Base-by-base conservation (phyloP, 2,888 invertebrate species). In the Trimorus sp. region DNA sequence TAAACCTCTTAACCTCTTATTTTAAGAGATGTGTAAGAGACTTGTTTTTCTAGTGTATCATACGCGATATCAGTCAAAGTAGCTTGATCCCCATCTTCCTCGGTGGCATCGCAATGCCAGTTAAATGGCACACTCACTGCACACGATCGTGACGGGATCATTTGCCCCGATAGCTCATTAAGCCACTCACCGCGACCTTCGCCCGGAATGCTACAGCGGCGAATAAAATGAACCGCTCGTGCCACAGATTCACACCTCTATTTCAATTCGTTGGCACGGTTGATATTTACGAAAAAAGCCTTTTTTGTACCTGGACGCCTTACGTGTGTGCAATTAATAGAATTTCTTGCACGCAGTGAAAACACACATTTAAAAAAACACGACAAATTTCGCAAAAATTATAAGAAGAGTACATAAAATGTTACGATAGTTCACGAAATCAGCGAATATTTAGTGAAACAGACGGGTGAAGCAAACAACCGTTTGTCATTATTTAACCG, bases 131-230 rank as follows among this genome's bases (percentile, higher is more conserved):
- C 65, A 36, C 66, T 76, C 59, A 68, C 69, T 38, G 71, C 51
- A 16, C 56, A 65, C 40, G 68, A 73, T 81, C 83, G 79, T 77
- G 83, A 79, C 79, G 62, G 81, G 69, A 82, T 82, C 79, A 83
- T 81, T 83, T 77, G 79, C 76, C 51, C 70, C 60, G 68, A 81
- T 83, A 78, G 79, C 81, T 85, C 83, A 83, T 85, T 83, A 83
- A 84, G 66, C 60, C 66, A 77, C 74, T 79, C 45, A 51, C 53
- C 26, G 54, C 59, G 69, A 70, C 65, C 75, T 68, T 73, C 53
- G 79, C 56, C 54, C 49, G 68, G 45, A 73, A 78, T 69, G 48
- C 38, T 49, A 12, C 16, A 12, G 38, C 63, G 58, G 56, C 38
- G 45, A 77, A 70, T 70, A 63, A 60, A 77, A 14, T 58, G 51